Evolutionary conservation across 30 jellyfish, hydroid and myxozoan genomes (phyloP).

Genomic region (Turritopsis dohrnii): DNA sequence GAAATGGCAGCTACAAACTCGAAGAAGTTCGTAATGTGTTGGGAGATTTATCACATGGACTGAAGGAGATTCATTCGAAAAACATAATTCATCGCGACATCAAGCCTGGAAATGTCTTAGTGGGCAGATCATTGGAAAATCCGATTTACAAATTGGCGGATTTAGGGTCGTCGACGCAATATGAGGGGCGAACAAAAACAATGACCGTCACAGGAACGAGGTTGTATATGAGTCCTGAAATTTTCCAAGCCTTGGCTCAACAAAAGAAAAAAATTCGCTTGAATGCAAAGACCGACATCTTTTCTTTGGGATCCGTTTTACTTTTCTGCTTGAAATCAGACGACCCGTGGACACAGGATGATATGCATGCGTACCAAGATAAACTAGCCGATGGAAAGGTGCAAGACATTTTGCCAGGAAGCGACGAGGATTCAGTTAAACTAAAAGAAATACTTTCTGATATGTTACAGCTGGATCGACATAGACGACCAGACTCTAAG

Average conservation of each 20-base stretch:
- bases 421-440: neutral
- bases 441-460: neutral
- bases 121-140: neutral
- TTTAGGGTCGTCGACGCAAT: neutral
- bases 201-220: neutral
- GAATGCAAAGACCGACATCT: neutral
- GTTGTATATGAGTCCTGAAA: neutral
- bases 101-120: neutral
- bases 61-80: neutral
- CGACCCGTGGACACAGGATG: neutral
- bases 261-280: neutral
- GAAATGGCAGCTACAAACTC: neutral
- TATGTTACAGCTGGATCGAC: neutral
- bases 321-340: neutral
- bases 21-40: neutral
- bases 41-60: neutral
- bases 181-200: neutral
- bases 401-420: neutral
- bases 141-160: neutral
- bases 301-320: neutral
- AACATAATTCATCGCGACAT: neutral
- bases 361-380: neutral
- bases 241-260: neutral
- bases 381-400: neutral
- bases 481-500: neutral